Base-by-base conservation (phyloP, 2,113 vertebrate species). In the Mastomys natalensis region DNA sequence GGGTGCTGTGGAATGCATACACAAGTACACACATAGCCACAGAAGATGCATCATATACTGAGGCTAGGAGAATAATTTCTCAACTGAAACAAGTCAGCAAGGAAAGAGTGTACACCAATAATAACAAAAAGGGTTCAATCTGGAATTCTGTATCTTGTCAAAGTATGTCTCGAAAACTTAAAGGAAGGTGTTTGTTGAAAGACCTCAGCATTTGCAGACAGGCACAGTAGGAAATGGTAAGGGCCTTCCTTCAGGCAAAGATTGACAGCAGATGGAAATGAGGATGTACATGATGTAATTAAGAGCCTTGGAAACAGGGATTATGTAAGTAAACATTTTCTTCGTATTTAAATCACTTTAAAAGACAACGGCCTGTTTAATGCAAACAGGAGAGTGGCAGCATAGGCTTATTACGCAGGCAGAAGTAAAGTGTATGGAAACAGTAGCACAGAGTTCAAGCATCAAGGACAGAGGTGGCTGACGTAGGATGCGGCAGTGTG, bases 141-240 rank as follows among this genome's bases (percentile, higher is more conserved):
- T 92, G 73, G 70, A 88, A 62, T 55, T 88, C 81, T 87, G 45
- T 74, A 90, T 70, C 72, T 78, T 53, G 48, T 74, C 48, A 92
- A 90, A 34, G 77, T 48, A 48, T 60, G 48, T 93, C 93, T 89
- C 12, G 64, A 89, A 89, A 31, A 40, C 51, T 34, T 78, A 93
- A 84, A 60, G 6, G 77, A 82, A 74, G 84, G 37, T 5, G 17
- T 31, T n/a, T 76, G 62, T 2, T 82, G 45, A 89, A 64, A 29
- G 31, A 78, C 70, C 92, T 96, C 53, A 51, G 73, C 34, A 76
- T 7, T 11, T 34, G 6, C 7, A 90, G 40, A 85, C 70, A 17
- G 74, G 24, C 6, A 78, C 37, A 66, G 5, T 31, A 62, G 91
- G 34, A 91, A 68, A 53, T 24, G 2, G 31, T 60, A 87, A 86